phyloP scores from a whole-genome alignment of 2,797 vertebrate species.

The Cygnus olor region DNA sequence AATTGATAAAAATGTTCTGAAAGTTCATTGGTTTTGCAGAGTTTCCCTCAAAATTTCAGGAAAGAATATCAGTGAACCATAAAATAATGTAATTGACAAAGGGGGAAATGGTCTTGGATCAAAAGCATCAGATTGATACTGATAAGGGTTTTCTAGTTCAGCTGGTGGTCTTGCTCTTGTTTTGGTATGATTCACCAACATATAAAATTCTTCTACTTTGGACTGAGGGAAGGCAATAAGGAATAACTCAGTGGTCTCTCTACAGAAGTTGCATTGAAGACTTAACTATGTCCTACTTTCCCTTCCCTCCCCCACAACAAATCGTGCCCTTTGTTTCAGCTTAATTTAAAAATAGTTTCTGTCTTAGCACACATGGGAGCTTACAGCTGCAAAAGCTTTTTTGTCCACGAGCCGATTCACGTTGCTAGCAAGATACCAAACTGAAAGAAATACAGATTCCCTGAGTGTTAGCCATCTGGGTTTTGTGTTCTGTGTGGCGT shows the following conservation, averaged over 20 bases:
- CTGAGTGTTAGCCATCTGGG: not conserved
- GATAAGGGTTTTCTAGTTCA: not conserved
- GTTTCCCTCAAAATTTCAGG: not conserved
- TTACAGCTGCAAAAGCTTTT: not conserved
- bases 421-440: not conserved
- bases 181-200: not conserved
- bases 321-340: not conserved
- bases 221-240: not conserved
- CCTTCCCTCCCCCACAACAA: not conserved
- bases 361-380: not conserved
- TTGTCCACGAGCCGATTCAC: not conserved
- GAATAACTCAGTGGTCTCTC: not conserved
- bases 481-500: not conserved
- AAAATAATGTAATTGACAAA: not conserved
- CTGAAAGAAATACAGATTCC: not conserved
- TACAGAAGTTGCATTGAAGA: not conserved
- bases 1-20: not conserved
- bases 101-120: not conserved
- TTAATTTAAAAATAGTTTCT: not conserved
- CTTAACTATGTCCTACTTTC: not conserved
- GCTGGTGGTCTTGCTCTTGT: not conserved
- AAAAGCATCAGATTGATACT: not conserved
- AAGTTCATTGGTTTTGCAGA: not conserved
- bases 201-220: not conserved
- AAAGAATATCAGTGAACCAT: not conserved